Conservation (phyloP, 1,140 invertebrate species). For the Manduca sexta region DNA sequence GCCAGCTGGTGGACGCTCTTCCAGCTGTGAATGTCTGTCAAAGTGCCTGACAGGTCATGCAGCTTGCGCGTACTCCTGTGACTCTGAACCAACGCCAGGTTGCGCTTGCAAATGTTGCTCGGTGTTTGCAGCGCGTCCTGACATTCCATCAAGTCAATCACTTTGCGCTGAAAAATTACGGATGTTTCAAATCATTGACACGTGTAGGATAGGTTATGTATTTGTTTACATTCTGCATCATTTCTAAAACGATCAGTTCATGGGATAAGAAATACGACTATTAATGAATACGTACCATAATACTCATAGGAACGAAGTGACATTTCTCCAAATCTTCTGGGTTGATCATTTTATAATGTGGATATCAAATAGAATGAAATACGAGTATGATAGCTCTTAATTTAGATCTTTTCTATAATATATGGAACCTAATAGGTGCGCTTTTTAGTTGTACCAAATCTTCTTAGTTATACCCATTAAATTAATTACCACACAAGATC, state of each 20-base stretch:
- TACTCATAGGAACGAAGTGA: constrained; percentile 41
- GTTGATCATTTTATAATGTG: not conserved
- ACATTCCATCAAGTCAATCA: constrained; percentile 27
- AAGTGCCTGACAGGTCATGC: not conserved
- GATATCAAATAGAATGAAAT: too few relatives aligned
- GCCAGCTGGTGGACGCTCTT: constrained; percentile 28
- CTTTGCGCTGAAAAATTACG: constrained; percentile 33
- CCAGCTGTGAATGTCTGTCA: not conserved
- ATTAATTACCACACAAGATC: too few relatives aligned
- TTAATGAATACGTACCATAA: constrained; percentile 51
- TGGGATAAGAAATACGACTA: too few relatives aligned
- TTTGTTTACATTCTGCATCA: too few relatives aligned
- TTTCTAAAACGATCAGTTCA: too few relatives aligned
- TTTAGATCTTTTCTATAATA: too few relatives aligned
- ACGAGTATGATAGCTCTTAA: too few relatives aligned
- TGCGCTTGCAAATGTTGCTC: constrained; percentile 29
- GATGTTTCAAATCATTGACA: too few relatives aligned
- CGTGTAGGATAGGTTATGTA: too few relatives aligned
- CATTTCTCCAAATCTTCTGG: constrained; percentile 38
- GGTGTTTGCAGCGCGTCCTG: constrained; percentile 4
- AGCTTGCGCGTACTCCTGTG: constrained; percentile 3
- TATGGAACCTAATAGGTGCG: too few relatives aligned
- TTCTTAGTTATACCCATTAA: too few relatives aligned
- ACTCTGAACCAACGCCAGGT: constrained; percentile 28
- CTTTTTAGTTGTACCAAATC: too few relatives aligned